Base-by-base conservation (phyloP, 2,797 vertebrate genomes). In the Ctenochaetus hawaiiensis region DNA sequence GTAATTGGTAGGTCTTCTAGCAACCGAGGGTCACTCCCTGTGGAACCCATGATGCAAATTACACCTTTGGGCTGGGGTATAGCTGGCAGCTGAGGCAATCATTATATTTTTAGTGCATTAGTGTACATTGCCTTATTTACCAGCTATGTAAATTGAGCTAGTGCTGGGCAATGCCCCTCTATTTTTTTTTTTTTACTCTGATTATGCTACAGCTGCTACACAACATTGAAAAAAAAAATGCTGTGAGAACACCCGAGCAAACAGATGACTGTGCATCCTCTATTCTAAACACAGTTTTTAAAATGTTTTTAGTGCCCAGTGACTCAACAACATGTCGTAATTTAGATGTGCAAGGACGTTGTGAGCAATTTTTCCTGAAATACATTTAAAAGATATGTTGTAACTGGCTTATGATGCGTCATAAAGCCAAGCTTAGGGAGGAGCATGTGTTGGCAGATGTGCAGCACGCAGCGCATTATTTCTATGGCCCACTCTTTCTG, bases 101-200 rank as follows among this genome's bases (percentile, higher is more conserved):
- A 59, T 51, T 49, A 72, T 66, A 63, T 59, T 71, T 75, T 77
- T 60, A 64, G 64, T 58, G 47, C 10, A 48, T 70, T 13, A 17
- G 47, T 67, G 23, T 8, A 41, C 62, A 20, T 66, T 49, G 47
- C 52, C 83, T 82, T 48, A 65, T 82, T 86, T 67, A 76, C 59
- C 61, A 76, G 56, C 62, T 34, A 34, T 34, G 30, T 71, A 44
- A 49, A 70, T 80, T 63, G 73, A 83, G 62, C 83, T 87, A 86
- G 81, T 84, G 91, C 86, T 89, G 86, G 89, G 83, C 83, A 92
- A 84, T 57, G 58, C 52, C 14, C 16, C 8, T 69, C 48, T 8
- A 30, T 34, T 34, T 34, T 34, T 34, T 34, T 30, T 43, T 65
- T 76, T 57, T 67, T 60, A 60, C 53, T 51, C 6, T 41, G 11